Evolutionary conservation across 2,113 vertebrate genomes (phyloP).

Genomic region (Cyprinodon brontotheroides): DNA sequence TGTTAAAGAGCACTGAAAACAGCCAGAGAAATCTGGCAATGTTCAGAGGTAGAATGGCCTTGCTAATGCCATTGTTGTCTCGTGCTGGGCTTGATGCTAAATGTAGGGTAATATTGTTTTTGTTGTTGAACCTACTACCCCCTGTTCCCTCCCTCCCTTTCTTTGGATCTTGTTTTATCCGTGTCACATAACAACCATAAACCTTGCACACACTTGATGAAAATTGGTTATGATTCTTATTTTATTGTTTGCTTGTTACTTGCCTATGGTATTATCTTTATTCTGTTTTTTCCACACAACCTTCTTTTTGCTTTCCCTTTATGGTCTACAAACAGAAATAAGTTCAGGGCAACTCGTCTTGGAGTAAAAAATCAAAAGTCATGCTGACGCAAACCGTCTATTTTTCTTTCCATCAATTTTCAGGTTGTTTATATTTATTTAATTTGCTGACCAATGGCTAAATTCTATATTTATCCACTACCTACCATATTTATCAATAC

Average conservation of each 20-base stretch:
- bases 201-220: not conserved
- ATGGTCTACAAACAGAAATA: not conserved
- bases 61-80: constrained; percentile 71
- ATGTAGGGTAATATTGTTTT: constrained; percentile 68
- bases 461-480: no score
- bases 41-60: constrained; percentile 53
- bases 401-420: not conserved
- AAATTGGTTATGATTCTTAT: not conserved
- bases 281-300: not conserved
- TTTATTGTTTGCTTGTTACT: not conserved
- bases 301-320: not conserved
- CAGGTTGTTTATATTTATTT: not conserved
- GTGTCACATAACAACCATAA: constrained; percentile 3
- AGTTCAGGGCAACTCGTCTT: not conserved
- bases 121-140: constrained; percentile 19
- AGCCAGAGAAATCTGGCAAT: constrained; percentile 80
- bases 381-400: not conserved
- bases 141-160: not conserved
- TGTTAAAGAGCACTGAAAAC: constrained; percentile 56
- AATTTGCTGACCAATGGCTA: not conserved
- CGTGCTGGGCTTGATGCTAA: constrained; percentile 57
- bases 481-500: no score
- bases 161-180: constrained; percentile 8
- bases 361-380: not conserved
- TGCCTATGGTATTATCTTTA: not conserved